These are phyloP conservation scores for Pogoniulus pusillus DNA, from an alignment of 2,797 vertebrate genomes.

Conservation along the genomic window DNA sequence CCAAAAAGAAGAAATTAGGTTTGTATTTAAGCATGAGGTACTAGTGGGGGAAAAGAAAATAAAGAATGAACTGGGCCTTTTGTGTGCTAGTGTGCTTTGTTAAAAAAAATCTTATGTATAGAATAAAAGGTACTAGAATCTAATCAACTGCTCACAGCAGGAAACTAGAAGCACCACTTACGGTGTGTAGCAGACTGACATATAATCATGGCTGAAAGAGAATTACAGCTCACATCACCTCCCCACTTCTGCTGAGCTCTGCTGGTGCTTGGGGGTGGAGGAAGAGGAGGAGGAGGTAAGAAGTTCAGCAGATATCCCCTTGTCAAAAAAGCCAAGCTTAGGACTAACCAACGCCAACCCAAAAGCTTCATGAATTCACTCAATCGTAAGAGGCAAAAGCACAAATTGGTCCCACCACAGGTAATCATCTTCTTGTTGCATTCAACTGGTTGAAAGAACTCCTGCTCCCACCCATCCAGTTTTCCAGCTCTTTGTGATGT, in stretches of 20 bases:
- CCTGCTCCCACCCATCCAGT: neutral
- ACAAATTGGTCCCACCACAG: neutral
- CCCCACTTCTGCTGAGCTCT: conserved; percentile 29
- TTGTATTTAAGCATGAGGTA: conserved; percentile 12
- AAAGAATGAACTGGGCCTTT: neutral
- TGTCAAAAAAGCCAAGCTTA: neutral
- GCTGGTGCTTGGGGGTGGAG: neutral
- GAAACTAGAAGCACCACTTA: conserved; percentile 43
- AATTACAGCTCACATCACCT: conserved; percentile 37
- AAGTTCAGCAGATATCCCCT: neutral
- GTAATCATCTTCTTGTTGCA: neutral
- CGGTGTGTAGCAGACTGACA: conserved; percentile 21
- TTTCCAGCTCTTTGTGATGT: neutral
- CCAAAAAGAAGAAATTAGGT: neutral
- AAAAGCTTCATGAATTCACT: neutral
- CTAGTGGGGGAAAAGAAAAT: neutral
- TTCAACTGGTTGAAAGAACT: neutral
- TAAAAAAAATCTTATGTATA: neutral
- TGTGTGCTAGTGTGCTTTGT: conserved; percentile 14
- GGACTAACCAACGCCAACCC: neutral
- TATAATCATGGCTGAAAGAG: conserved; percentile 32
- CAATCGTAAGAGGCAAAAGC: neutral
- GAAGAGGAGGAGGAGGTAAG: neutral
- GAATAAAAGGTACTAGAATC: conserved; percentile 52
- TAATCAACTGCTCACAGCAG: conserved; percentile 49